Conservation (phyloP, 2,113 vertebrate genomes). For the Corythoichthys intestinalis region DNA sequence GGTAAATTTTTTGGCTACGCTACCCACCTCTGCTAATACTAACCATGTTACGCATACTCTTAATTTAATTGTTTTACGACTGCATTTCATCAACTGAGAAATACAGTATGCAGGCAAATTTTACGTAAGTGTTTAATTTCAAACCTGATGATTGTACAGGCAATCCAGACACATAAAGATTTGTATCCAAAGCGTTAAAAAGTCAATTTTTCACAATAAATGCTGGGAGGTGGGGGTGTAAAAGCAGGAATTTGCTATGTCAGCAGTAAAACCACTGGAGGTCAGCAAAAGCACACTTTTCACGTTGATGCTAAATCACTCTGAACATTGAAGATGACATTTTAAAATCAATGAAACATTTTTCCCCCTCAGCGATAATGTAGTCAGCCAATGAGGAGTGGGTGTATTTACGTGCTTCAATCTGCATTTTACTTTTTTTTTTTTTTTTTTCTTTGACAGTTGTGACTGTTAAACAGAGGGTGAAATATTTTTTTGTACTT, state of each 20-base stretch:
- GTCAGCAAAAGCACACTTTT: slow-evolving; percentile 11
- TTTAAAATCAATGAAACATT: background rate
- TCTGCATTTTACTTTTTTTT: background rate
- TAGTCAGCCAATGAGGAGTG: background rate
- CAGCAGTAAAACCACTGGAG: slow-evolving; percentile 6
- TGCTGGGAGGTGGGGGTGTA: no score
- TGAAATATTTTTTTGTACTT: background rate
- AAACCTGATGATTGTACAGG: background rate
- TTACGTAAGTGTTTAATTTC: background rate
- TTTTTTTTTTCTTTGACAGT: background rate
- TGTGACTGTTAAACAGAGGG: background rate
- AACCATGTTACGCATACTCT: no score
- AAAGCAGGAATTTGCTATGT: background rate
- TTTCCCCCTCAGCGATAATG: background rate
- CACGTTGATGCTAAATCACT: background rate
- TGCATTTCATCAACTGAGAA: background rate
- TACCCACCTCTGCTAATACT: no score
- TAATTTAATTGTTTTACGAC: background rate
- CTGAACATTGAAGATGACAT: background rate
- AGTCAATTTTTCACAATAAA: background rate
- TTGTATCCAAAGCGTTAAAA: background rate
- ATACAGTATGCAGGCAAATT: background rate
- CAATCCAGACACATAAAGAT: background rate
- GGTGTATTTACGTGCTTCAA: background rate
- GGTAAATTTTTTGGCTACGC: no score